Conservation (phyloP, 1,140 invertebrate species). For the Meteorus sp. region DNA sequence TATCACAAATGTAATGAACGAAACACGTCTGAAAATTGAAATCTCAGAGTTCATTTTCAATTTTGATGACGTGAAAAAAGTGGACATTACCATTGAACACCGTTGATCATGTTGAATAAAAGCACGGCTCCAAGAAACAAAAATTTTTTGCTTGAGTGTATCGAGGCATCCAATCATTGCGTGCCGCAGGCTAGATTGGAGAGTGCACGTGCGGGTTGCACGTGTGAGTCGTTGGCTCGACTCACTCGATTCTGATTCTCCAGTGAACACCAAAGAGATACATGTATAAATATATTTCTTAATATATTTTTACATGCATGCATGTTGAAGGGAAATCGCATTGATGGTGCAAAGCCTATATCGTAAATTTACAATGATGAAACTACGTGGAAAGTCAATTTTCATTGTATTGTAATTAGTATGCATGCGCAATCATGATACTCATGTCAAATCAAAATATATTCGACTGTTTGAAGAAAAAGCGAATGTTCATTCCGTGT, state of each 20-base stretch:
- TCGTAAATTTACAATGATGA: not conserved
- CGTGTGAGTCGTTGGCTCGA: conserved; percentile 53
- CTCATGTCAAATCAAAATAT: too few relatives aligned
- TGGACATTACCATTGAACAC: too few relatives aligned
- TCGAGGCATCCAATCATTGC: conserved; percentile 56
- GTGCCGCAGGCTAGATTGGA: conserved; percentile 49
- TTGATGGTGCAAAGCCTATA: not conserved
- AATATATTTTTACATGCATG: not conserved
- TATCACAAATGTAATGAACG: too few relatives aligned
- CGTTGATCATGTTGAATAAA: not conserved
- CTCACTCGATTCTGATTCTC: conserved; percentile 48
- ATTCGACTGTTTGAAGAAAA: too few relatives aligned
- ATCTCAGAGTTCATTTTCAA: too few relatives aligned
- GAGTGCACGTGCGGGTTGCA: conserved; percentile 56
- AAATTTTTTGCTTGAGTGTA: conserved; percentile 53
- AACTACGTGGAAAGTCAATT: not conserved
- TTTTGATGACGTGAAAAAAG: too few relatives aligned
- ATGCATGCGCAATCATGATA: too few relatives aligned
- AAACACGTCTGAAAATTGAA: too few relatives aligned
- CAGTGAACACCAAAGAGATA: too few relatives aligned
- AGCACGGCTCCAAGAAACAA: conserved; percentile 30
- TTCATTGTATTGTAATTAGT: not conserved
- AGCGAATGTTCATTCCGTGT: too few relatives aligned
- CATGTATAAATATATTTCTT: conserved; percentile 40
- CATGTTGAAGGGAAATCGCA: conserved; percentile 14